Percentiles rank a stretch among this genome's conserved stretches.
phyloP scores from a whole-genome alignment of 2,888 invertebrate genomes.

The Encarsia formosa region DNA sequence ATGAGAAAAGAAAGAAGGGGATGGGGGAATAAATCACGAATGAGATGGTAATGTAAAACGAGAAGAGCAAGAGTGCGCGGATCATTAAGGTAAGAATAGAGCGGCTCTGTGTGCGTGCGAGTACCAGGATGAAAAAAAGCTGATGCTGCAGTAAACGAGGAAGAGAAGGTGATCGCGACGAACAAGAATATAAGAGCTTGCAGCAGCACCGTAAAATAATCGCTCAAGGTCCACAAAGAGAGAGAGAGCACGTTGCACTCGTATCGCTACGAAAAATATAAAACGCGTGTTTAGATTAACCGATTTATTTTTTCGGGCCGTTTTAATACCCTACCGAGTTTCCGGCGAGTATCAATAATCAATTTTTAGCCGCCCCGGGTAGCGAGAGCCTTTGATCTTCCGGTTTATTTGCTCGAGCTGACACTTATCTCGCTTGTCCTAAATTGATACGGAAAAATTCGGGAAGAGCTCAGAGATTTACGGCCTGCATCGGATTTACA shows the following conservation, averaged over 20 bases:
- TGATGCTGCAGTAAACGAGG: background rate
- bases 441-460: too few species aligned
- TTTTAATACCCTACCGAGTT: conserved; percentile 4
- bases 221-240: conserved; percentile 51
- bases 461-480: too few species aligned
- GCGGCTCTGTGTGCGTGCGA: background rate
- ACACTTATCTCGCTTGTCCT: too few species aligned
- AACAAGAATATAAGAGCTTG: background rate
- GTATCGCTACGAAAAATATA: too few species aligned
- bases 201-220: conserved; percentile 47
- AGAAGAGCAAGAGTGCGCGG: conserved; percentile 24
- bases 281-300: too few species aligned
- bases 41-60: conserved; percentile 23
- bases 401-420: conserved; percentile 2
- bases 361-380: background rate
- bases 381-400: conserved; percentile 20
- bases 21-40: conserved; percentile 24
- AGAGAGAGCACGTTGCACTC: conserved; percentile 43
- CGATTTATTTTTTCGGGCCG: conserved; percentile 16
- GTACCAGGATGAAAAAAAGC: background rate
- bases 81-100: conserved; percentile 23
- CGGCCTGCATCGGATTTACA: too few species aligned
- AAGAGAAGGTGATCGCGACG: background rate
- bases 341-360: conserved; percentile 12
- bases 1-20: conserved; percentile 30